phyloP scores from a whole-genome alignment of 2,888 invertebrate species.

The Plutella xylostella region DNA sequence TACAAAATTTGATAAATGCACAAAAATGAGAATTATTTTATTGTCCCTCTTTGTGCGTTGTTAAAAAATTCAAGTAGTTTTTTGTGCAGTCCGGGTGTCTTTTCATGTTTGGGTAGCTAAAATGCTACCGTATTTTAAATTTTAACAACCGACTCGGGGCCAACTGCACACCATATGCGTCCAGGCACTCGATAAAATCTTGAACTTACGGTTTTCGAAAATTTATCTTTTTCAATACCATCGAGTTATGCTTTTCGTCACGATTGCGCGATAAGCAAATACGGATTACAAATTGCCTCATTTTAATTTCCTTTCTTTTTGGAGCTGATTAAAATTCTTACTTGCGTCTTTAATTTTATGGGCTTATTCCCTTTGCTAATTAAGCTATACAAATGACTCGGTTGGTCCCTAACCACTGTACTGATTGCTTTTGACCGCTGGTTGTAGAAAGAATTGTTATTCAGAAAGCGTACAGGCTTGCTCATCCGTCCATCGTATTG shows the following conservation, averaged over 20 bases:
- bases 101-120: slow-evolving; percentile 19
- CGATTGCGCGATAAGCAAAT: slow-evolving; percentile 25
- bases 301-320: slow-evolving; percentile 18
- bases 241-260: slow-evolving; percentile 7
- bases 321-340: slow-evolving; percentile 4
- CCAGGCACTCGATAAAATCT: slow-evolving; percentile 19
- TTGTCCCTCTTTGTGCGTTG: no score
- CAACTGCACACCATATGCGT: slow-evolving; percentile 47
- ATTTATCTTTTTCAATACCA: slow-evolving; percentile 8
- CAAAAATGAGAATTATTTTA: no score
- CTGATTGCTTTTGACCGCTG: slow-evolving; percentile 42
- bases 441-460: slow-evolving; percentile 34
- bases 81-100: slow-evolving; percentile 19
- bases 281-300: slow-evolving; percentile 29
- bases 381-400: slow-evolving; percentile 46
- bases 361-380: slow-evolving; percentile 20
- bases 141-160: slow-evolving; percentile 32
- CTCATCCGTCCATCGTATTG: slow-evolving; percentile 44
- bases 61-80: not conserved
- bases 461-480: slow-evolving; percentile 34
- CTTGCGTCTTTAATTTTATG: slow-evolving; percentile 1
- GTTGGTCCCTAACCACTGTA: slow-evolving; percentile 33
- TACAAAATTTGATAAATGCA: no score
- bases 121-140: slow-evolving; percentile 25
- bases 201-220: not conserved